A percentile compares a stretch with the other conserved stretches of the same genome.
These are phyloP conservation scores for Philotrypesis tridentata DNA, from an alignment of 1,140 invertebrate genomes.

Conservation along the genomic window DNA sequence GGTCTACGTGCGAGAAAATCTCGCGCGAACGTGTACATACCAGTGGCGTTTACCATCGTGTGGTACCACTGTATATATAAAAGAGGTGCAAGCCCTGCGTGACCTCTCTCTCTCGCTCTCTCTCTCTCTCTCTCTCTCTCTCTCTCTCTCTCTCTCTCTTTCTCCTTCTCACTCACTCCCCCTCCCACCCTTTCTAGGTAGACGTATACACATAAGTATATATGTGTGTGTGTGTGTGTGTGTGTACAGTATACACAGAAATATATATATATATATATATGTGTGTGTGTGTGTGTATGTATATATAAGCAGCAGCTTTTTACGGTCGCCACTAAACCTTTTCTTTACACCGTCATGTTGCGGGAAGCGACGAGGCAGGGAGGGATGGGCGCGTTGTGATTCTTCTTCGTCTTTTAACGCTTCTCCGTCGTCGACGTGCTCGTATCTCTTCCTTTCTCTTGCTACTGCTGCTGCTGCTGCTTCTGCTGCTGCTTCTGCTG, in stretches of 20 bases:
- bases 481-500: neutral
- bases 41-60: neutral
- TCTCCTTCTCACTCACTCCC: neutral
- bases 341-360: constrained; percentile 15
- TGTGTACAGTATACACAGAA: no score
- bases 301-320: constrained; percentile 19
- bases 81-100: neutral
- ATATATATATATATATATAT: neutral
- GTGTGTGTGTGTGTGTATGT: neutral
- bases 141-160: neutral
- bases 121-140: neutral
- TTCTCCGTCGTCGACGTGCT: neutral
- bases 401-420: constrained; percentile 32
- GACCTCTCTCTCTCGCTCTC: neutral
- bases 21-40: neutral
- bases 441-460: neutral
- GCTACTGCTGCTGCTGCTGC: neutral
- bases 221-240: neutral
- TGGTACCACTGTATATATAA: neutral
- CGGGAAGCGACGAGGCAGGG: neutral
- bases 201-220: neutral
- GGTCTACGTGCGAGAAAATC: constrained; percentile 39
- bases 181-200: no score
- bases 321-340: constrained; percentile 45
- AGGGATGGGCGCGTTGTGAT: neutral